A percentile compares a stretch with the other conserved stretches of the same genome.
Evolutionary conservation across 2,888 invertebrate genomes (phyloP).

Genomic region (Rhamphomyia laevipes): DNA sequence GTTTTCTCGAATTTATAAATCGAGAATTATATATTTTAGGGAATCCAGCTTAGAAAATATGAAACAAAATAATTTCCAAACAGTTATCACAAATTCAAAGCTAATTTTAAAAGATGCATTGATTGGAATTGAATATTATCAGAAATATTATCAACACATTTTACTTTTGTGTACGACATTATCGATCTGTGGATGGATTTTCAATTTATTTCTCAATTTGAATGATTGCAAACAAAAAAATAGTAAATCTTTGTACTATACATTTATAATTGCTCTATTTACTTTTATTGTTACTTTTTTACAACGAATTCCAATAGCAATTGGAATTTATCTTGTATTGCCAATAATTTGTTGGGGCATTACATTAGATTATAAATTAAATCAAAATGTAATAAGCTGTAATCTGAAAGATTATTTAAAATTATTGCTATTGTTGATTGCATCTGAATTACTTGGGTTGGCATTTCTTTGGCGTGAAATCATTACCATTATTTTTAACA

Average conservation of each 20-base stretch:
- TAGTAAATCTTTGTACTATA: background rate
- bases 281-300: conserved; percentile 37
- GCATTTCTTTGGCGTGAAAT: conserved; percentile 28
- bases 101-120: conserved; percentile 52
- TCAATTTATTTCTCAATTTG: conserved; percentile 34
- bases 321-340: conserved; percentile 52
- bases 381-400: conserved; percentile 32
- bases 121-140: conserved; percentile 68
- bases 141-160: conserved; percentile 69
- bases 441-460: conserved; percentile 26
- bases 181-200: conserved; percentile 62
- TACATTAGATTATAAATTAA: conserved; percentile 8
- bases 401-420: background rate
- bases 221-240: no score
- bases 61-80: conserved; percentile 3
- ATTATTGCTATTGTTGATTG: conserved; percentile 28
- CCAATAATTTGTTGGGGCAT: conserved; percentile 41
- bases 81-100: conserved; percentile 39
- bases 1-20: conserved; percentile 18
- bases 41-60: background rate
- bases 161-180: conserved; percentile 53
- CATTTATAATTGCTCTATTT: background rate
- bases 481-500: conserved; percentile 26
- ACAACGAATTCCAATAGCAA: conserved; percentile 48
- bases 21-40: conserved; percentile 8